Evolutionary conservation across 2,113 vertebrate genomes (phyloP).

Genomic region (Erythrocebus patas): DNA sequence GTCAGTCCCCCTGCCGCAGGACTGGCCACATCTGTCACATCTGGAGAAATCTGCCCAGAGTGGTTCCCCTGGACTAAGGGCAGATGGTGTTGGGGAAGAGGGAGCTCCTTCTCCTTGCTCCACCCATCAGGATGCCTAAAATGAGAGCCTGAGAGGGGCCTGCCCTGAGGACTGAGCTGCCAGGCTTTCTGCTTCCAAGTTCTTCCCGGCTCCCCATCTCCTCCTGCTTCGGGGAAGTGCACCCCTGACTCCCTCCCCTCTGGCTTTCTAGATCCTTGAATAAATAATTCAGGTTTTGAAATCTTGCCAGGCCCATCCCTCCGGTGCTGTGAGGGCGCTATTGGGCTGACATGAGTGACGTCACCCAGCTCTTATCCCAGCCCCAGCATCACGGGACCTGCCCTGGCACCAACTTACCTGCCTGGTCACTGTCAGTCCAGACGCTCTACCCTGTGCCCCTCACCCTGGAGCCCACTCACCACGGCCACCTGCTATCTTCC

Average conservation of each 20-base stretch:
- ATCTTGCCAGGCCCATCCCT: constrained; percentile 46
- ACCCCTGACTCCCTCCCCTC: not conserved
- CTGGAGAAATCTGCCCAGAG: not conserved
- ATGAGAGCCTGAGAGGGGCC: not conserved
- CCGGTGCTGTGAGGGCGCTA: not conserved
- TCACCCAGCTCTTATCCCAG: constrained; percentile 39
- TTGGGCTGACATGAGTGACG: constrained; percentile 42
- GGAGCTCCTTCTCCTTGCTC: not conserved
- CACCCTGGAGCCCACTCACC: not conserved
- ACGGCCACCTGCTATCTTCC: not conserved
- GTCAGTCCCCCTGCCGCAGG: not conserved
- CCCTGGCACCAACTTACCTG: constrained; percentile 26
- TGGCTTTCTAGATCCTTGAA: constrained; percentile 66
- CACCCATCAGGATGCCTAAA: not conserved
- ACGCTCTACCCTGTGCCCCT: not conserved
- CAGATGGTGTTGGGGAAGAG: not conserved
- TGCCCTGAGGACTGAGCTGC: not conserved
- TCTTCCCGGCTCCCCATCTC: constrained; percentile 53
- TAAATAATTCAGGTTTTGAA: constrained; percentile 76
- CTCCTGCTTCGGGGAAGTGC: constrained; percentile 64
- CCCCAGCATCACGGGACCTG: constrained; percentile 24
- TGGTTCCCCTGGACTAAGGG: not conserved
- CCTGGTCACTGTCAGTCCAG: not conserved
- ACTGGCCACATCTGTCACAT: not conserved
- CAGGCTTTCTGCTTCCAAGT: constrained; percentile 44